phyloP scores from a whole-genome alignment of 2,888 invertebrate genomes.

The Andrena haemorrhoa region DNA sequence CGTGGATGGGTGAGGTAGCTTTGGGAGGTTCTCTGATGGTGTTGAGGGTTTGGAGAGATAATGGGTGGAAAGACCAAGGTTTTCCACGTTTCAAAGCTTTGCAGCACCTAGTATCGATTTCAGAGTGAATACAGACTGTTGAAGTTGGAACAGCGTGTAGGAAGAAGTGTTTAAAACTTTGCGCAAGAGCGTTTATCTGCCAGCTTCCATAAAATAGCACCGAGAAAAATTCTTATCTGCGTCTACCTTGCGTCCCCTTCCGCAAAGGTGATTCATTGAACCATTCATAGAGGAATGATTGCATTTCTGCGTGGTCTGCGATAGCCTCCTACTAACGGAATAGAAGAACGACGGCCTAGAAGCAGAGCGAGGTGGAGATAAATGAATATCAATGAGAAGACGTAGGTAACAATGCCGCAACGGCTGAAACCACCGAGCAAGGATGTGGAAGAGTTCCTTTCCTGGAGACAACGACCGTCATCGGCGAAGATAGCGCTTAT shows the following conservation, averaged over 20 bases:
- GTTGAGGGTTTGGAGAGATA: too few relatives aligned
- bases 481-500: conserved; percentile 21
- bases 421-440: neutral
- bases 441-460: neutral
- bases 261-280: conserved; percentile 43
- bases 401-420: neutral
- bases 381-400: neutral
- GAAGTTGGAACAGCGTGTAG: too few relatives aligned
- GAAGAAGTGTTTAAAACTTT: neutral
- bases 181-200: neutral
- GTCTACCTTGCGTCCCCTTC: neutral
- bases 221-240: neutral
- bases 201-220: neutral
- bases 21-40: too few relatives aligned
- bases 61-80: too few relatives aligned
- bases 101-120: too few relatives aligned
- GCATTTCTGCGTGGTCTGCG: conserved; percentile 23
- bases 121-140: too few relatives aligned
- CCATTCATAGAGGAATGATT: conserved; percentile 19
- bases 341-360: neutral
- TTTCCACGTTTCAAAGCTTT: too few relatives aligned
- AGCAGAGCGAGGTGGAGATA: neutral
- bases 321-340: conserved; percentile 33
- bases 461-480: conserved; percentile 7
- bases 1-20: too few relatives aligned